Evolutionary conservation across 2,113 vertebrate genomes (phyloP).

Genomic region (Sprattus sprattus): DNA sequence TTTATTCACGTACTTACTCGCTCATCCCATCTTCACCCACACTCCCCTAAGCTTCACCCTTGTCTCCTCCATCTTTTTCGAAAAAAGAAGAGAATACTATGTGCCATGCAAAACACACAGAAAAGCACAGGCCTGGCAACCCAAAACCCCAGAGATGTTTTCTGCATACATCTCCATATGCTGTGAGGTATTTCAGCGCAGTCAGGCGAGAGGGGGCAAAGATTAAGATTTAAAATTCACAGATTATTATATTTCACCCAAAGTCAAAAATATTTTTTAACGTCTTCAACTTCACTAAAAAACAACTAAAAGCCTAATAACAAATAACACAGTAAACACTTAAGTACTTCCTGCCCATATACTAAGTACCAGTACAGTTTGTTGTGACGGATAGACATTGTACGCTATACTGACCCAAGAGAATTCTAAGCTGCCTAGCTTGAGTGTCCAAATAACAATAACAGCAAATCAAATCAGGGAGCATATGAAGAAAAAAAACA

Average conservation of each 20-base stretch:
- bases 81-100: neutral
- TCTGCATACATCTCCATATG: slow-evolving; percentile 16
- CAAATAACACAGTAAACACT: neutral
- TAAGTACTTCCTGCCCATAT: neutral
- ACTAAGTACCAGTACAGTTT: slow-evolving; percentile 3
- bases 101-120: slow-evolving; percentile 24
- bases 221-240: slow-evolving; percentile 7
- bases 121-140: neutral
- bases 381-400: neutral
- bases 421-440: slow-evolving; percentile 62
- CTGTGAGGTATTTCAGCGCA: neutral
- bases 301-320: slow-evolving; percentile 13
- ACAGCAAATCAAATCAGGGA: slow-evolving; percentile 71
- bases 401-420: slow-evolving; percentile 25
- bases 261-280: slow-evolving; percentile 10
- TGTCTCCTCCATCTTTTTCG: neutral
- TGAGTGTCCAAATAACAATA: slow-evolving; percentile 70
- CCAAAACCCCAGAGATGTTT: neutral
- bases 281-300: neutral
- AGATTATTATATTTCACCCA: neutral
- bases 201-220: neutral
- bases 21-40: neutral
- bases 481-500: slow-evolving; percentile 70
- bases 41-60: neutral
- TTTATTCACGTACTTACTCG: slow-evolving; percentile 4